Percentiles rank a stretch among this genome's conserved stretches.
These are phyloP conservation scores for Dysmachus trigonus DNA, from an alignment of 2,888 invertebrate genomes.

Conservation along the genomic window DNA sequence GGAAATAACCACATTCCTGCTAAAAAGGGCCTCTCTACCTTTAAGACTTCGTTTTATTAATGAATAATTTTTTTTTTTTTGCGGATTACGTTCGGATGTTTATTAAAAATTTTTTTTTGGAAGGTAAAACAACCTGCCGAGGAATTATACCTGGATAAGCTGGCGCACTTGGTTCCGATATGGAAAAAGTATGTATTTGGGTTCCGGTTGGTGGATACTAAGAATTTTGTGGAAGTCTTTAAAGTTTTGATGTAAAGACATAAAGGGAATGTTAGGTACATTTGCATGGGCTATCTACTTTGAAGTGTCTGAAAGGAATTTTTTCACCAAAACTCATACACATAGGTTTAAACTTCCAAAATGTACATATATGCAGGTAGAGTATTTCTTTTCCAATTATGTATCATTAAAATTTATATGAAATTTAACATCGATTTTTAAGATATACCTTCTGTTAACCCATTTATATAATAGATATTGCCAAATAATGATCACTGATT, in stretches of 20 bases:
- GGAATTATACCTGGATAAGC: not conserved
- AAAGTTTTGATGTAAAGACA: not conserved
- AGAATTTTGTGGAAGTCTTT: not conserved
- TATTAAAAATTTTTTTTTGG: not conserved
- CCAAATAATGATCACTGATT: too few species aligned
- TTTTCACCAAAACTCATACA: too few species aligned
- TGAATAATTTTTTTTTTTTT: not conserved
- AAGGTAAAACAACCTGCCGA: not conserved
- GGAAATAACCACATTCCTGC: not conserved
- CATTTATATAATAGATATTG: too few species aligned
- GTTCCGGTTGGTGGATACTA: not conserved
- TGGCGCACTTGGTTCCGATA: not conserved
- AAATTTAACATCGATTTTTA: too few species aligned
- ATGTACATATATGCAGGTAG: too few species aligned
- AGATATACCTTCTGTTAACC: too few species aligned
- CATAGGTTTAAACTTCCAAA: too few species aligned
- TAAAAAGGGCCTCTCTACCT: not conserved
- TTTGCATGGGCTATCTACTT: not conserved
- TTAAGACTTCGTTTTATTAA: not conserved
- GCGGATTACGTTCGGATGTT: conserved; percentile 9
- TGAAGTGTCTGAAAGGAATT: not conserved
- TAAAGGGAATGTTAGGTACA: not conserved
- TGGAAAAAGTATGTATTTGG: not conserved
- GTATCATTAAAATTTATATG: too few species aligned
- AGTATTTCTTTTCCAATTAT: too few species aligned